Percentiles rank a stretch among this genome's conserved stretches.
Conservation (phyloP, 2,113 vertebrate species). For the Microtus montanus region DNA sequence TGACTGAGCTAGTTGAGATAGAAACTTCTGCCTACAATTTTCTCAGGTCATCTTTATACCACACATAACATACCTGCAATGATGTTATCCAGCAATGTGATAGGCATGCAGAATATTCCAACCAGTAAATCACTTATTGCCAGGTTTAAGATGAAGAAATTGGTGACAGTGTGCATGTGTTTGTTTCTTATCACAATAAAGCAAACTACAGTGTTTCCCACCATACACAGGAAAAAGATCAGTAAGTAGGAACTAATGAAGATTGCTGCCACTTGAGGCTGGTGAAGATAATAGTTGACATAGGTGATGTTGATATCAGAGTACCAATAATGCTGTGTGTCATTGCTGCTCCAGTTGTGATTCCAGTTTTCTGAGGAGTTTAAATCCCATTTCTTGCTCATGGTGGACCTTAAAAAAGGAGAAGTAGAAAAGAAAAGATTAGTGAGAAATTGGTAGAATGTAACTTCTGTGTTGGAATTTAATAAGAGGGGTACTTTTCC, state of each 20-base stretch:
- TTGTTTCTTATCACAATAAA: slow-evolving; percentile 91
- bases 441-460: slow-evolving; percentile 7
- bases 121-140: slow-evolving; percentile 95
- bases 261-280: slow-evolving; percentile 88
- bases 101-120: slow-evolving; percentile 98
- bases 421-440: not conserved
- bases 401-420: slow-evolving; percentile 80
- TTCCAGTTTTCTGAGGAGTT: slow-evolving; percentile 79
- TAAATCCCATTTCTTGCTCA: slow-evolving; percentile 80
- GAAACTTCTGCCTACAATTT: not conserved
- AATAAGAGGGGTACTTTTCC: not conserved
- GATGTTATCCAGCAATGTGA: slow-evolving; percentile 96
- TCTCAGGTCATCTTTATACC: not conserved
- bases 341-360: slow-evolving; percentile 32
- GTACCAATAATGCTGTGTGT: slow-evolving; percentile 53
- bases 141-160: slow-evolving; percentile 95
- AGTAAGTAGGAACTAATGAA: slow-evolving; percentile 94
- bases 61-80: slow-evolving; percentile 89
- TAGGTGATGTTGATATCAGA: slow-evolving; percentile 89
- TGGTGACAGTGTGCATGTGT: slow-evolving; percentile 94
- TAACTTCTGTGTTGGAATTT: not conserved
- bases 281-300: slow-evolving; percentile 93
- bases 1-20: too few relatives aligned
- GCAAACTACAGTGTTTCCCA: slow-evolving; percentile 93
- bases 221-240: slow-evolving; percentile 96